Percentiles rank a stretch among this genome's conserved stretches.
These are phyloP conservation scores for Acanthopagrus latus DNA, from an alignment of 2,797 vertebrate genomes.

Conservation along the genomic window DNA sequence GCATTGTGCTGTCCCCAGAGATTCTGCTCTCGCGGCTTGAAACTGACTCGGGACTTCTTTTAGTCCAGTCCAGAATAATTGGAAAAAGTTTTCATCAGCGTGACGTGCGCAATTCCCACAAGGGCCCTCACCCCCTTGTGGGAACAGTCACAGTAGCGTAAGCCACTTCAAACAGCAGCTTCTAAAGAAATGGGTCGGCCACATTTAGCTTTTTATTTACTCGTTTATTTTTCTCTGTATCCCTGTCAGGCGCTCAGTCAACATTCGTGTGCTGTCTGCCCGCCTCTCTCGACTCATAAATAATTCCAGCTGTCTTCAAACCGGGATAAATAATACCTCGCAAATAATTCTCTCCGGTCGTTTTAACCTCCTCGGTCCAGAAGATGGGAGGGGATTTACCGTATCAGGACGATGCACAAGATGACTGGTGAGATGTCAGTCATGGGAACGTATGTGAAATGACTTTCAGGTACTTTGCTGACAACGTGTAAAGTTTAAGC, in stretches of 20 bases:
- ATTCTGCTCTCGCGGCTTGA: constrained; percentile 16
- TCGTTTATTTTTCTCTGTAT: constrained; percentile 35
- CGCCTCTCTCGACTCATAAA: constrained; percentile 32
- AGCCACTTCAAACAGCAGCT: constrained; percentile 14
- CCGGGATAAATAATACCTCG: constrained; percentile 40
- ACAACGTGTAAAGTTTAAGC: constrained; percentile 39
- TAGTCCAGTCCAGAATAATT: constrained; percentile 32
- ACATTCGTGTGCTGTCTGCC: constrained; percentile 25
- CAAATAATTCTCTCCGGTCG: constrained; percentile 15
- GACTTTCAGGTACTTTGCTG: constrained; percentile 46
- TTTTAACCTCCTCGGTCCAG: constrained; percentile 23
- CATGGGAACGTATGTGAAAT: constrained; percentile 20
- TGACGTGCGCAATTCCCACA: constrained; percentile 11
- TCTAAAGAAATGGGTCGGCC: constrained; percentile 38
- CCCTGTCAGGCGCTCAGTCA: constrained; percentile 29
- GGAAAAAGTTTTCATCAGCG: constrained; percentile 32
- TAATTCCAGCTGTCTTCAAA: constrained; percentile 41
- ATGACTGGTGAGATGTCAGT: constrained; percentile 21
- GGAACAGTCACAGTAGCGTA: constrained; percentile 16
- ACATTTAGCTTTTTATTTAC: constrained; percentile 44
- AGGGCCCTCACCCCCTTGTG: not conserved
- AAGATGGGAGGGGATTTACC: constrained; percentile 3
- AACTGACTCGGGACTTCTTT: constrained; percentile 15
- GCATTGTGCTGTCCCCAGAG: constrained; percentile 31
- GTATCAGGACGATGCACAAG: constrained; percentile 15